Evolutionary conservation across 1,140 invertebrate genomes (phyloP), one percentile per base, ranked within the genome.

Genomic region (Drosophila saltans): DNA sequence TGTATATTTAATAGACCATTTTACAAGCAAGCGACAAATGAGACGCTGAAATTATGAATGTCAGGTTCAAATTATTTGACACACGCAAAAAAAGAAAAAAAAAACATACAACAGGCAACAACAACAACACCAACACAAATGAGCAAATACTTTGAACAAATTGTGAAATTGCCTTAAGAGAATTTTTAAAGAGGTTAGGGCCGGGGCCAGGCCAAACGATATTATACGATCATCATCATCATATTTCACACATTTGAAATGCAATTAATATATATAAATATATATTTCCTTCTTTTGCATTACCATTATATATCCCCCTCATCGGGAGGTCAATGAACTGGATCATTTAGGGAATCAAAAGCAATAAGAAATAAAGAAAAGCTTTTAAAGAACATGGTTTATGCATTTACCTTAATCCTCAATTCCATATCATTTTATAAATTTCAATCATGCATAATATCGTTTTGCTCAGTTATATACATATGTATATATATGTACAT

Each of bases 1-100:
- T 86, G 83, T 88, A 58, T 86, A 83, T 86, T 86, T 86, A 86
- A 86, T 86, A 88, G 83, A 72, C 84, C 72, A 82, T 82, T 85
- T 86, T 86, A 88, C 82, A 86, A 88, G 80, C 84, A 52, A 79
- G 69, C 83, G 81, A 83, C 83, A 86, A 88, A 86, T 86, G 80
- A 83, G 83, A 60, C 69, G 80, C 66, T 77, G 76, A 88, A 77
- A 82, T 77, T 63, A 69, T 73, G 79, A 86, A 88, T 80, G 83
- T 88, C 76, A 80, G 85, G 83, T 86, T 74, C 83, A 86, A 88
- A 82, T 81, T 78, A 76, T 75, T 86, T 79, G 65, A 79, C 68
- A 80, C 39, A 72, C 45, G 45, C 72, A 71, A 70, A 73, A 45
- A 7, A n/a, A 36, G 26, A 58, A 16, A 65, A 52, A 66, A 68